phyloP scores from a whole-genome alignment of 2,797 vertebrate species.

The Numenius phaeopus region DNA sequence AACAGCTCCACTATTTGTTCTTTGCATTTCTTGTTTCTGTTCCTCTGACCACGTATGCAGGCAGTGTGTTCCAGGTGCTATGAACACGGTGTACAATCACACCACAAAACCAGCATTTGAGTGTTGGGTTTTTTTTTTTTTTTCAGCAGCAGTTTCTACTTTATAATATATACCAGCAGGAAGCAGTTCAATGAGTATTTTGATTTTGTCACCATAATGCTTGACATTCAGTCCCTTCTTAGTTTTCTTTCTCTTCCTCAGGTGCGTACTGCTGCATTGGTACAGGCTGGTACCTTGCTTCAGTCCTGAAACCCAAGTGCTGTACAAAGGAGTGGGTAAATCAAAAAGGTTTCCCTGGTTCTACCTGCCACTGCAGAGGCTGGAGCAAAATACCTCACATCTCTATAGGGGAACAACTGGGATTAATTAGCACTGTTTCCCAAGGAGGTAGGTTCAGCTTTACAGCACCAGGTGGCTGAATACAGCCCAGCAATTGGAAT shows the following conservation, averaged over 20 bases:
- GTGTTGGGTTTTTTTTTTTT: not conserved
- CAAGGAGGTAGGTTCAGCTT: not conserved
- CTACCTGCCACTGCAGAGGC: not conserved
- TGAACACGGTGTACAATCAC: not conserved
- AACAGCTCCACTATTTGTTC: not conserved
- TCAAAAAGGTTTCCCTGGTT: not conserved
- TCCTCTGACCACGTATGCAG: rapidly evolving
- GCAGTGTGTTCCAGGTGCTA: not conserved
- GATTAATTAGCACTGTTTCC: not conserved
- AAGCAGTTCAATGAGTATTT: not conserved
- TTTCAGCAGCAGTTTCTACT: not conserved
- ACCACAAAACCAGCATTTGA: not conserved
- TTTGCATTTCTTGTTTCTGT: not conserved
- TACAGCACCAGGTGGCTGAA: not conserved
- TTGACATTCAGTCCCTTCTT: not conserved
- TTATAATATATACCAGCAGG: not conserved
- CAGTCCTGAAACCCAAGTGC: not conserved
- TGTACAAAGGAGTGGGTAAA: not conserved
- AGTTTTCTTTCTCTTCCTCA: not conserved
- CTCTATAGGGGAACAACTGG: not conserved
- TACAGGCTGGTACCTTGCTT: not conserved
- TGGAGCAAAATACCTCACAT: not conserved
- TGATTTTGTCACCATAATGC: not conserved
- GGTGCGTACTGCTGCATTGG: not conserved
- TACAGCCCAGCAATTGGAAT: not conserved